These are phyloP conservation scores for Ommatoiulus sabulosus DNA, from an alignment of 2,888 invertebrate genomes.

Conservation along the genomic window DNA sequence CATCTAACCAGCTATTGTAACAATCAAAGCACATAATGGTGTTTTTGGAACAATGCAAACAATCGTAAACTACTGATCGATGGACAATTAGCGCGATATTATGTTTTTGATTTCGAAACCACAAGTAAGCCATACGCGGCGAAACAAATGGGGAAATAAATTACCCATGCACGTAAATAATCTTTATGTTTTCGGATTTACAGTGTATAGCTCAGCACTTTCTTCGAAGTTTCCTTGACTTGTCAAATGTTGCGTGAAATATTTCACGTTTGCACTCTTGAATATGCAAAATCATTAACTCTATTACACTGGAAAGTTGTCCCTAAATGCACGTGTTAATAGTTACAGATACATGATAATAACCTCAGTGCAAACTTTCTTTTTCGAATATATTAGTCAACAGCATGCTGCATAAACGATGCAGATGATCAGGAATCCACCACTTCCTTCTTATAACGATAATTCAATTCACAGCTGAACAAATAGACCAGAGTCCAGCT, in stretches of 20 bases:
- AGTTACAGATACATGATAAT: no score
- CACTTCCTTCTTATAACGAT: no score
- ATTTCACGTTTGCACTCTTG: no score
- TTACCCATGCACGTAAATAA: background rate
- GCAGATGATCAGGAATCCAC: no score
- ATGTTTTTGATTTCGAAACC: background rate
- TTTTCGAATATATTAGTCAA: no score
- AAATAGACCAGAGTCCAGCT: no score
- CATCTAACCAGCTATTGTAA: background rate
- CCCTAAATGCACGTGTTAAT: no score
- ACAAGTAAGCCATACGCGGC: background rate
- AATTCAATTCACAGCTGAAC: no score
- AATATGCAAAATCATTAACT: no score
- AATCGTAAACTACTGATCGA: background rate
- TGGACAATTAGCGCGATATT: background rate
- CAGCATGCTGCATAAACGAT: no score
- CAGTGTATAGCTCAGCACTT: background rate
- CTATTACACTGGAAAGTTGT: no score
- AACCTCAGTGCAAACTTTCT: no score
- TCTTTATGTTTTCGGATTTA: background rate
- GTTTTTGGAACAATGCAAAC: background rate
- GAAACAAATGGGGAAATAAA: background rate
- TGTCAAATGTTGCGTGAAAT: background rate
- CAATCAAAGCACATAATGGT: background rate
- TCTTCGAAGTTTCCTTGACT: background rate